phyloP scores from a whole-genome alignment of 2,113 vertebrate genomes.

The Hippocampus guttulatus region DNA sequence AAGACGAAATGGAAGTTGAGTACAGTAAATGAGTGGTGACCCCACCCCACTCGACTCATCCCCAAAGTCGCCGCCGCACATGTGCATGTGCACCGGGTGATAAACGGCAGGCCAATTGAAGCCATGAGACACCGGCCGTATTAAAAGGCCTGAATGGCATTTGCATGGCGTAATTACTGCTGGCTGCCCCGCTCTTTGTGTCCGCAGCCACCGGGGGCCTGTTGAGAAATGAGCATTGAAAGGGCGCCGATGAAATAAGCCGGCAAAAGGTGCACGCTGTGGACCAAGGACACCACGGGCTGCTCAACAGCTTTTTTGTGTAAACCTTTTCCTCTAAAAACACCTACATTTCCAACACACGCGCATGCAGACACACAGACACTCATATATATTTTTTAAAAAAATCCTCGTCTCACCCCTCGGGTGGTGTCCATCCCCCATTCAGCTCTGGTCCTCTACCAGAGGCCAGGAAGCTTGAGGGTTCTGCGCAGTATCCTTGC shows the following conservation, averaged over 20 bases:
- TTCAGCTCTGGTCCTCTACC: too few species aligned
- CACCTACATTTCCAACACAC: neutral
- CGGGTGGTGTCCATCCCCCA: too few species aligned
- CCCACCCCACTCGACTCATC: constrained; percentile 23
- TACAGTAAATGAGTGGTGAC: constrained; percentile 41
- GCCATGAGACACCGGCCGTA: constrained; percentile 39
- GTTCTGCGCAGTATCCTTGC: too few species aligned
- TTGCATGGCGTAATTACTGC: constrained; percentile 64
- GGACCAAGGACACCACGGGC: constrained; percentile 23
- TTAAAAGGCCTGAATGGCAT: constrained; percentile 57
- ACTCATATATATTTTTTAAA: neutral
- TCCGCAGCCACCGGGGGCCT: constrained; percentile 46
- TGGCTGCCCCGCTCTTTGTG: constrained; percentile 58
- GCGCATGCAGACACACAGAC: neutral
- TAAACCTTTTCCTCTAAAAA: neutral
- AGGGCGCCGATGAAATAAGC: constrained; percentile 27
- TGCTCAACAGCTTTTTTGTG: constrained; percentile 25
- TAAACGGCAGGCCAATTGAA: constrained; percentile 60
- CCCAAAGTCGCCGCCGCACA: constrained; percentile 45
- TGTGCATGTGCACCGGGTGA: constrained; percentile 46
- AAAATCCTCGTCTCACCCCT: too few species aligned
- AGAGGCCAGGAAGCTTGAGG: too few species aligned
- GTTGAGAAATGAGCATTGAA: constrained; percentile 41
- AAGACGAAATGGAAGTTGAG: constrained; percentile 26
- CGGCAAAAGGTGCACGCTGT: constrained; percentile 19